Conservation (phyloP, 2,888 invertebrate genomes). For the Brachylomia viminalis region DNA sequence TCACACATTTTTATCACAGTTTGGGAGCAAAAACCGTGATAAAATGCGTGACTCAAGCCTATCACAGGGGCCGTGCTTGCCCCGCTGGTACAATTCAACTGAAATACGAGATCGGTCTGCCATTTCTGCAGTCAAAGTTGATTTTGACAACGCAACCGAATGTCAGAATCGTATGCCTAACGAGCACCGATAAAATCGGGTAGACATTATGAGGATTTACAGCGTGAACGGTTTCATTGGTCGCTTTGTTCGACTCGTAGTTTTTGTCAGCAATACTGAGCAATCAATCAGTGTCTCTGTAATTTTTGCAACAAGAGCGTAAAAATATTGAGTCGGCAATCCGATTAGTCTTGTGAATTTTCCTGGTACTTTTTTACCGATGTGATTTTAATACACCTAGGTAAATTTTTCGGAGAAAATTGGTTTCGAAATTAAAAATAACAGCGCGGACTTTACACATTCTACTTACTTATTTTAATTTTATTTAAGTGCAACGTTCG, state of each 20-base stretch:
- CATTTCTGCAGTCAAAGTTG: not conserved
- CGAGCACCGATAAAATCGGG: constrained; percentile 53
- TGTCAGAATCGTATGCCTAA: constrained; percentile 36
- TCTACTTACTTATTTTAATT: too few relatives aligned
- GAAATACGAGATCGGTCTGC: constrained; percentile 7
- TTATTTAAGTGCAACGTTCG: too few relatives aligned
- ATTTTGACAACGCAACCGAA: constrained; percentile 17
- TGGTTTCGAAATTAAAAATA: not conserved
- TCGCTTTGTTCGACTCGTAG: constrained; percentile 11
- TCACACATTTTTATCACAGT: too few relatives aligned
- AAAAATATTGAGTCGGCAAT: constrained; percentile 6
- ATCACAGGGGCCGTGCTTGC: too few relatives aligned
- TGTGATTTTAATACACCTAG: not conserved
- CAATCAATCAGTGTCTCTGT: constrained; percentile 36
- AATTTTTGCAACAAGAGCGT: not conserved
- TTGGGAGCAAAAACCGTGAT: too few relatives aligned
- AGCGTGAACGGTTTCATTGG: constrained; percentile 24
- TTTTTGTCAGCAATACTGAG: constrained; percentile 42
- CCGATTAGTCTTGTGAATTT: not conserved
- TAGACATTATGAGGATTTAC: constrained; percentile 36
- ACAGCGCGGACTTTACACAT: not conserved
- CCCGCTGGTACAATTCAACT: not conserved
- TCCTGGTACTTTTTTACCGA: not conserved
- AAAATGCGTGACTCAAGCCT: too few relatives aligned
- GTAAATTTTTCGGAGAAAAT: not conserved